These are phyloP conservation scores for Stenolophus ochropezus DNA, from an alignment of 2,888 invertebrate species.

Conservation along the genomic window DNA sequence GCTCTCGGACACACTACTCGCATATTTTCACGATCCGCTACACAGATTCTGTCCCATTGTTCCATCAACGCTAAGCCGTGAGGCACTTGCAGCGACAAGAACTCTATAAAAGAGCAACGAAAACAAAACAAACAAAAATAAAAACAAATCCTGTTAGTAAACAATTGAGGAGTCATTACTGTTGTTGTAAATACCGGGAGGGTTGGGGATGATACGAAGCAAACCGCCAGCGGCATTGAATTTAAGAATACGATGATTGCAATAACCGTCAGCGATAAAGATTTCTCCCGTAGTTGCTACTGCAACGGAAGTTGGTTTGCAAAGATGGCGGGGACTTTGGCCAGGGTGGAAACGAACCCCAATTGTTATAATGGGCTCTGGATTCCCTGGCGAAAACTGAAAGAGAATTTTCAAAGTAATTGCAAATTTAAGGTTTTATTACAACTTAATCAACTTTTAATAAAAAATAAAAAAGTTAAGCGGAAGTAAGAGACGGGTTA, in stretches of 20 bases:
- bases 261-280: constrained; percentile 97
- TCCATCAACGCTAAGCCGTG: constrained; percentile 93
- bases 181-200: constrained; percentile 72
- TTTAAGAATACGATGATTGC: constrained; percentile 88
- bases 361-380: constrained; percentile 83
- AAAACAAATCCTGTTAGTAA: constrained; percentile 6
- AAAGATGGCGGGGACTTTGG: constrained; percentile 85
- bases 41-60: constrained; percentile 89
- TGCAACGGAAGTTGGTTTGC: constrained; percentile 96
- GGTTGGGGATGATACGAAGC: constrained; percentile 81
- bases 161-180: not conserved
- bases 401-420: constrained; percentile 67
- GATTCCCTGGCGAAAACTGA: constrained; percentile 84
- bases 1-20: constrained; percentile 93
- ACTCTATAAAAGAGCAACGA: constrained; percentile 71
- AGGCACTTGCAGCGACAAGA: constrained; percentile 82
- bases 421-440: too few species aligned
- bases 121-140: constrained; percentile 43
- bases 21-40: constrained; percentile 97
- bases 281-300: constrained; percentile 91
- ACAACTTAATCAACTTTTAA: too few species aligned
- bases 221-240: constrained; percentile 84
- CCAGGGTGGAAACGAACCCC: constrained; percentile 92
- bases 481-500: too few species aligned
- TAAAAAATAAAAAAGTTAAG: too few species aligned